A percentile compares a stretch with the other conserved stretches of the same genome.
Conservation (phyloP, 2,113 vertebrate genomes). For the Prionailurus viverrinus region DNA sequence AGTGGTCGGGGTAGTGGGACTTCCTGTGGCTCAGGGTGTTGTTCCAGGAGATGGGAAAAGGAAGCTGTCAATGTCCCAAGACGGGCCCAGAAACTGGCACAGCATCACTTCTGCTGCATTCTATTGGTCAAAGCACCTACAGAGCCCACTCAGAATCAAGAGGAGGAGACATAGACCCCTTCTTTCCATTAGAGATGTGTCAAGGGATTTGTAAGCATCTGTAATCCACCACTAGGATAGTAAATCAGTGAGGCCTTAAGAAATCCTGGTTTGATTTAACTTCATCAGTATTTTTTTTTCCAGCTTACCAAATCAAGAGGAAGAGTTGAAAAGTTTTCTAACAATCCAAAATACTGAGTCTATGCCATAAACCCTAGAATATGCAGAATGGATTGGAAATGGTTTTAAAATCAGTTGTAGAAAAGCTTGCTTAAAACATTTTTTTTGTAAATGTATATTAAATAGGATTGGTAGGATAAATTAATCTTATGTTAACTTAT, state of each 20-base stretch:
- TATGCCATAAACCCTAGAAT: not conserved
- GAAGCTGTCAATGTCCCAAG: not conserved
- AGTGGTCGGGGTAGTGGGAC: not conserved
- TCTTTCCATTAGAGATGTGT: not conserved
- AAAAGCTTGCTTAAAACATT: not conserved
- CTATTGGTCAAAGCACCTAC: not conserved
- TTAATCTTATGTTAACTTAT: constrained; percentile 17
- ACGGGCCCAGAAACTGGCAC: not conserved
- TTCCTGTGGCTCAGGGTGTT: not conserved
- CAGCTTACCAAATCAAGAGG: not conserved
- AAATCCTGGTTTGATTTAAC: not conserved
- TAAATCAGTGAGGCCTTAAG: not conserved
- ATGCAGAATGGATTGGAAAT: not conserved
- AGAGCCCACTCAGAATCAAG: not conserved
- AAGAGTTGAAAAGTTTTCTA: not conserved
- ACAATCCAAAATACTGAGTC: not conserved
- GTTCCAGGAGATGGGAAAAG: not conserved
- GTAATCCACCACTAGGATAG: too few relatives aligned
- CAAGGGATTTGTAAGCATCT: not conserved
- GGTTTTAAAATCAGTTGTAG: not conserved
- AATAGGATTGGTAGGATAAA: not conserved
- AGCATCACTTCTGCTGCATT: not conserved
- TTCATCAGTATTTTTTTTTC: not conserved
- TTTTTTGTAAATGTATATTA: not conserved
- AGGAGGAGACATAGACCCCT: not conserved